Base-by-base conservation (phyloP, 1,140 invertebrate species). In the Venturia canescens region DNA sequence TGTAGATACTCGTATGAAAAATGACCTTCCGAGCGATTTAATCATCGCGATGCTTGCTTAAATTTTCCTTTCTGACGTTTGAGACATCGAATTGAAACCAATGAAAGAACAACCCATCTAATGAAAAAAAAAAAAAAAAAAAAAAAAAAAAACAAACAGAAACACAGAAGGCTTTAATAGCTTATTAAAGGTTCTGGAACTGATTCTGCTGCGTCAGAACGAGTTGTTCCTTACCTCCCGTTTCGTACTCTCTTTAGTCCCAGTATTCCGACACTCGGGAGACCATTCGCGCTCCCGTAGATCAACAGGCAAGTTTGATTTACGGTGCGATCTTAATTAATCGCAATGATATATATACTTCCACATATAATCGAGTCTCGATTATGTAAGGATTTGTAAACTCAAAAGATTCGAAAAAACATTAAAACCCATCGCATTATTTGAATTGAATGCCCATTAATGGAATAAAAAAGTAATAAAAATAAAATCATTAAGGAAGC, bases 1-100 rank as follows among this genome's bases (percentile, higher is more conserved):
- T 74, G 71, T 74, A 76, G 72, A 76, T 76, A 76, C 53, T 60
- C 72, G 50, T 27, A 38, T 16, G 26, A 16, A 16, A 29, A 50
- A 60, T 76, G 71, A 74, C 48, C 71, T 74, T 74, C 26, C 71
- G 48, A 74, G 44, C 26, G 38, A 27, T n/a, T 15, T 9, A 66
- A 23, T 66, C 21, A 29, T 66, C 27, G 26, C 66, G 66, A 23
- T 63, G 66, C 66, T 21, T 69, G 66, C 27, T 31, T 31, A 31
- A 4, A 31, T 11, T 57, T 57, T 57, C 2, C 53, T 48, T 72
- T 72, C 44, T 21, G 70, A 48, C 70, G 70, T 48, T 72, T 9
- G 26, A 44, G 38, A 74, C 26, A 23, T 53, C 50, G 18, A 53
- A 4, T 53, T n/a, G 3, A 60, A 60, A 60, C 6, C 1, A 60